Conservation (phyloP, 92 coral and sea anemone genomes). For the Parazoanthus atlanticus region DNA sequence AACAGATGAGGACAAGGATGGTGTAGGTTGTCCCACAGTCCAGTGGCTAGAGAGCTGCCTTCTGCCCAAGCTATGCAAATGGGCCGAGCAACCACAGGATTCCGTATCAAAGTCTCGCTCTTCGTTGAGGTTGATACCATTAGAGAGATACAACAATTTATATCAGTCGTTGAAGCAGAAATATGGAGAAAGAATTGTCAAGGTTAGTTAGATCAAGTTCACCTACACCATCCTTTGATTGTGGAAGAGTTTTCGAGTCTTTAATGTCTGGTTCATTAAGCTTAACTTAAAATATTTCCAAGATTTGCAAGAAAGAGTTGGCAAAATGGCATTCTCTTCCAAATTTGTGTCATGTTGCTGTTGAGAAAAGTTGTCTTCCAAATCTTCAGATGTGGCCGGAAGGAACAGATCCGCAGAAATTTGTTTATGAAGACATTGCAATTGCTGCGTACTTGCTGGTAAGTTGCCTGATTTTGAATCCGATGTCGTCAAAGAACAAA, state of each 20-base stretch:
- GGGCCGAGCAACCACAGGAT: slow-evolving; percentile 77
- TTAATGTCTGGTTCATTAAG: too few species aligned
- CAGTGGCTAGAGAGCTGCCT: slow-evolving; percentile 84
- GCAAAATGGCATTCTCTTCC: not conserved
- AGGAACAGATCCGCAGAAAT: slow-evolving; percentile 94
- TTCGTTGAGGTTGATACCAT: slow-evolving; percentile 79
- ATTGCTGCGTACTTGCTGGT: slow-evolving; percentile 94
- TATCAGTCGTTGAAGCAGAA: slow-evolving; percentile 83
- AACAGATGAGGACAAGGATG: slow-evolving; percentile 57
- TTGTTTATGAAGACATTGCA: slow-evolving; percentile 98
- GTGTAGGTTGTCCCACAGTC: slow-evolving; percentile 84
- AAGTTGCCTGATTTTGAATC: slow-evolving; percentile 29
- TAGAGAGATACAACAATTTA: slow-evolving; percentile 79
- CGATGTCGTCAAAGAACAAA: too few species aligned
- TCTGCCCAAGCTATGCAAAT: slow-evolving; percentile 85
- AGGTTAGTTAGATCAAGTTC: slow-evolving; percentile 67
- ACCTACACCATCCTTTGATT: too few species aligned
- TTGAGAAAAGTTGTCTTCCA: not conserved
- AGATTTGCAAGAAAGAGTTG: too few species aligned
- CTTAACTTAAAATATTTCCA: too few species aligned
- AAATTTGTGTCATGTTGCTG: not conserved
- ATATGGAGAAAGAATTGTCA: slow-evolving; percentile 81
- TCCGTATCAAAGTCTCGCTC: slow-evolving; percentile 53
- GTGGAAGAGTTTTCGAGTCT: not conserved
- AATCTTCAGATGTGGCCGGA: slow-evolving; percentile 91